A percentile compares a stretch with the other conserved stretches of the same genome.
Conservation (phyloP, 2,888 invertebrate species). For the Erannis defoliaria region DNA sequence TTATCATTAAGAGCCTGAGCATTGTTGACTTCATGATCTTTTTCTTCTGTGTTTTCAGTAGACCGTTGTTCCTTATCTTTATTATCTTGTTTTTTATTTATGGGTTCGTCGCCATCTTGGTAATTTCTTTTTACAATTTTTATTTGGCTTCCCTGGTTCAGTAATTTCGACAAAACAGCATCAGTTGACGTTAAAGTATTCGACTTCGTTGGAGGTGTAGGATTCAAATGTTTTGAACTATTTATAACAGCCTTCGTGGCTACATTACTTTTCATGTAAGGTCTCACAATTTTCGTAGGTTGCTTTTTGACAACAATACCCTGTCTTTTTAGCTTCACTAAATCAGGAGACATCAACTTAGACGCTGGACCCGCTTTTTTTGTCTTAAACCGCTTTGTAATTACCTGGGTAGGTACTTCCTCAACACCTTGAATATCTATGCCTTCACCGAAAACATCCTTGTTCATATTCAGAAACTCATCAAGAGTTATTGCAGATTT, state of each 20-base stretch:
- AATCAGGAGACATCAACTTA: slow-evolving; percentile 59
- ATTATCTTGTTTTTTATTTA: slow-evolving; percentile 29
- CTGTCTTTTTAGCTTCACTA: slow-evolving; percentile 75
- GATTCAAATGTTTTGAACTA: slow-evolving; percentile 24
- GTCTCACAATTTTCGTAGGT: slow-evolving; percentile 36
- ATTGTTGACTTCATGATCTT: slow-evolving; percentile 8
- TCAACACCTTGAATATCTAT: slow-evolving; percentile 79
- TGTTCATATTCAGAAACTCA: slow-evolving; percentile 82
- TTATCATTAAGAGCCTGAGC: background rate
- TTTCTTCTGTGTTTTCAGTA: slow-evolving; percentile 21
- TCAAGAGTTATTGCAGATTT: slow-evolving; percentile 79
- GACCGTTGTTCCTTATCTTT: slow-evolving; percentile 30
- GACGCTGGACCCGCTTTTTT: slow-evolving; percentile 57
- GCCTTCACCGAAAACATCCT: slow-evolving; percentile 81
- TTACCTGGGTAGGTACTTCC: slow-evolving; percentile 76
- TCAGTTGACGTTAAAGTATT: slow-evolving; percentile 57
- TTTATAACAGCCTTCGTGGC: slow-evolving; percentile 17
- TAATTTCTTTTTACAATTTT: slow-evolving; percentile 72
- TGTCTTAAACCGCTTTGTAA: slow-evolving; percentile 69
- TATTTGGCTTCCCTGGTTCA: slow-evolving; percentile 76
- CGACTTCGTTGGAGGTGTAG: slow-evolving; percentile 32
- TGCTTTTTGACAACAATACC: slow-evolving; percentile 77
- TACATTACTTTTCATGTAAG: slow-evolving; percentile 6
- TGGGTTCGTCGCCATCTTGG: slow-evolving; percentile 37
- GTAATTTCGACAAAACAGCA: slow-evolving; percentile 73